Conservation (phyloP, 2,113 vertebrate species). For the Albula glossodonta region DNA sequence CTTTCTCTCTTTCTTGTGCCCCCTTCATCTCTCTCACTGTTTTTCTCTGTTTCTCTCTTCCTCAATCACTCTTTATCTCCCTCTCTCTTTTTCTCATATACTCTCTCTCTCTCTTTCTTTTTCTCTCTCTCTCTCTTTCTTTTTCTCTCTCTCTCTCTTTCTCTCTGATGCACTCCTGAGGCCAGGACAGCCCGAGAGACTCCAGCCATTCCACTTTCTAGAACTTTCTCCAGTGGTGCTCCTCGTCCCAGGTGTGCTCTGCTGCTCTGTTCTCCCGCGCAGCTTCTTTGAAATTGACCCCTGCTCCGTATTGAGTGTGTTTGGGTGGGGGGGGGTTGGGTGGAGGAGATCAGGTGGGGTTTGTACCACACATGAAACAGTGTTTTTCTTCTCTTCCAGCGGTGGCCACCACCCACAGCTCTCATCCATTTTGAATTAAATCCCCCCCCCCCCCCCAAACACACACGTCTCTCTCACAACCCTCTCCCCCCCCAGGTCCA, state of each 20-base stretch:
- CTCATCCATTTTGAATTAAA: conserved; percentile 37
- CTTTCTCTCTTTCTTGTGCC: no score
- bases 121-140: no score
- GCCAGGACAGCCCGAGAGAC: background rate
- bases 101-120: background rate
- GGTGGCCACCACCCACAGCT: conserved; percentile 13
- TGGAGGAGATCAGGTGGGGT: background rate
- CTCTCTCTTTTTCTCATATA: no score
- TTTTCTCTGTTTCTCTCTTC: no score
- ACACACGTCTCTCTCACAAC: background rate
- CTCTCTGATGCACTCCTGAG: background rate
- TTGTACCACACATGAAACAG: background rate
- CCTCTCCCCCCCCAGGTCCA: background rate
- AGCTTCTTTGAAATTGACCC: background rate
- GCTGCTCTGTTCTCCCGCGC: background rate
- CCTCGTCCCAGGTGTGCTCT: background rate
- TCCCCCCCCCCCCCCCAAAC: background rate
- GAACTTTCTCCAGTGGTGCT: background rate
- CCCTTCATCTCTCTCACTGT: no score
- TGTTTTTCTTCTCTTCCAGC: background rate
- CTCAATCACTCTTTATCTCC: no score
- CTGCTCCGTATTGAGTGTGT: background rate
- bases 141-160: background rate
- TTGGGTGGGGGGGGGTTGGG: background rate
- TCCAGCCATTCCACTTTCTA: background rate